A percentile compares a stretch with the other conserved stretches of the same genome.
These are phyloP conservation scores for Diloba caeruleocephala DNA, from an alignment of 2,888 invertebrate species.

Conservation along the genomic window DNA sequence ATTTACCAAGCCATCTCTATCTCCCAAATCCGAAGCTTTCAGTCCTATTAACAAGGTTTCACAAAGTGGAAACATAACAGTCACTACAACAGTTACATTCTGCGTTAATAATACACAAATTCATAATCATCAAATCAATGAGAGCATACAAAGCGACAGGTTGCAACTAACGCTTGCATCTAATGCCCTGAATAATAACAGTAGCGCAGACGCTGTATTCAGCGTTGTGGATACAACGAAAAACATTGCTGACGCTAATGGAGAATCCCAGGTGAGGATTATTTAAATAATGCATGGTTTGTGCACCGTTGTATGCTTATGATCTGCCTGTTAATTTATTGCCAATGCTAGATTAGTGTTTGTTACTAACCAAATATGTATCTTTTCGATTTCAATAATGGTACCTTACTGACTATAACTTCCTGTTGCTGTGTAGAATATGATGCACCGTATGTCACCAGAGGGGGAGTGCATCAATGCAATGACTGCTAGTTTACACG, in stretches of 20 bases:
- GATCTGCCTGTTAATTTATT: constrained; percentile 50
- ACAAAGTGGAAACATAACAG: constrained; percentile 93
- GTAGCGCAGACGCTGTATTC: constrained; percentile 75
- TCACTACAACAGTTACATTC: constrained; percentile 96
- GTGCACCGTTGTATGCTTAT: constrained; percentile 58
- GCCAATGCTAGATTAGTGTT: constrained; percentile 41
- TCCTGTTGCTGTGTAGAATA: constrained; percentile 89
- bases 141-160: constrained; percentile 83
- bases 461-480: constrained; percentile 91
- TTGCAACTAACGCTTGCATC: constrained; percentile 88
- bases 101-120: constrained; percentile 91
- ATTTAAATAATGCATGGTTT: constrained; percentile 64
- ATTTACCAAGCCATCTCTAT: constrained; percentile 83
- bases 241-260: constrained; percentile 74
- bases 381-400: constrained; percentile 50
- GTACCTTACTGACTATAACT: constrained; percentile 66
- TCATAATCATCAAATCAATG: constrained; percentile 87
- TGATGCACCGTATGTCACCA: constrained; percentile 92
- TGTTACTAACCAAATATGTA: constrained; percentile 61
- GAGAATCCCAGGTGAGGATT: constrained; percentile 81
- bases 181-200: constrained; percentile 84
- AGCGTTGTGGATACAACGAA: constrained; percentile 74
- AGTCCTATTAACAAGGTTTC: constrained; percentile 83
- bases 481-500: constrained; percentile 91
- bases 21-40: constrained; percentile 84